These are phyloP conservation scores for Ictidomys tridecemlineatus DNA, from an alignment of 2,113 vertebrate genomes.

Conservation along the genomic window DNA sequence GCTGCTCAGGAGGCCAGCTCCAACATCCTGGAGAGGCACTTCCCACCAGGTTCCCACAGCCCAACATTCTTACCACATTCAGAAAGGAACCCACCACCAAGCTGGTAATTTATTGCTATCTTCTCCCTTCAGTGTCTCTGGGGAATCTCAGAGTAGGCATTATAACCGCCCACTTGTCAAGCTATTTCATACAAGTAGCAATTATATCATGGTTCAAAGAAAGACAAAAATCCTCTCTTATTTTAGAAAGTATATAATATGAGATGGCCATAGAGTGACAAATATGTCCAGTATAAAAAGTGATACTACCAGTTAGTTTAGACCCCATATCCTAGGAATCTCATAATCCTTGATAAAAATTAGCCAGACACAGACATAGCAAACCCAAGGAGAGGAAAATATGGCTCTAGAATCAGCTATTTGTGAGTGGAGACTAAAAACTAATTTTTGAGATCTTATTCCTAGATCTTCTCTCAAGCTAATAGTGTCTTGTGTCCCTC, in stretches of 20 bases:
- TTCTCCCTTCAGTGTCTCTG: background rate
- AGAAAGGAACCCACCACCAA: background rate
- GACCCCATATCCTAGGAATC: background rate
- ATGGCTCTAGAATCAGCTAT: background rate
- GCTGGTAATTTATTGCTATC: background rate
- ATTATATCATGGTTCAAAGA: conserved; percentile 67
- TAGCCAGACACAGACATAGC: background rate
- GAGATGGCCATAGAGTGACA: conserved; percentile 8
- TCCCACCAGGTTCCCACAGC: background rate
- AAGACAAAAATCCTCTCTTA: conserved; percentile 45
- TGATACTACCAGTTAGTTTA: background rate
- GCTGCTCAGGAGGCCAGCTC: background rate
- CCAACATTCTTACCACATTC: background rate
- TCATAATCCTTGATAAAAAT: conserved; percentile 6
- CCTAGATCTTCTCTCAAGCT: background rate
- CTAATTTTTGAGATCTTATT: background rate
- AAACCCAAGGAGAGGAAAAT: background rate
- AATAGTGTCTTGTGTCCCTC: background rate
- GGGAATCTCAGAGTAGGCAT: conserved; percentile 60
- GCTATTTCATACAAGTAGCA: conserved; percentile 70
- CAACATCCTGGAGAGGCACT: background rate
- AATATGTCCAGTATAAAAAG: conserved; percentile 54
- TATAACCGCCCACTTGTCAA: conserved; percentile 32
- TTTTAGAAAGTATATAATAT: conserved; percentile 68
- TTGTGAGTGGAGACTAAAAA: background rate